Evolutionary conservation across 1,140 invertebrate genomes (phyloP), one percentile per base, ranked within the genome.

Genomic region (Schlechtendalia chinensis): DNA sequence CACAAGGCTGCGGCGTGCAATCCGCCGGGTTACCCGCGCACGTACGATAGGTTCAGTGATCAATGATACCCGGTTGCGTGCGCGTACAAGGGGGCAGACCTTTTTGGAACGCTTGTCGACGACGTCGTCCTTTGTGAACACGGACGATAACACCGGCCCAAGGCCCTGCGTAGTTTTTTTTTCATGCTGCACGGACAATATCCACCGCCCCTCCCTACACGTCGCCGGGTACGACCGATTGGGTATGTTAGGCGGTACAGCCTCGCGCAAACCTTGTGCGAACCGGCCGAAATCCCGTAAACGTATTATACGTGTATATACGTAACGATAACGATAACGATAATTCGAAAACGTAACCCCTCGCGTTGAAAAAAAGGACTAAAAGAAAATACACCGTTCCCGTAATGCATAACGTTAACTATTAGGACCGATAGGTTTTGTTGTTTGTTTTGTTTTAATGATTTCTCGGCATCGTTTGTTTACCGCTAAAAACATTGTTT

Each of bases 391-490:
- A 2, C 63, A 45, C 3, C 8, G 12, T 32, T 63, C 22, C 17
- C 17, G 17, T 67, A n/a, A 45, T 67, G 39, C 45, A n/a, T 29
- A 14, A 67, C 11, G 63, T 12, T n/a, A n/a, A n/a, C n/a, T n/a
- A n/a, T n/a, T n/a, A n/a, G n/a, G n/a, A n/a, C n/a, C n/a, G n/a
- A 16, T n/a, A 29, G n/a, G 5, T n/a, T 6, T 6, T 22, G 11
- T 22, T 67, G 1, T 65, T 39, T 39, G 2, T n/a, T 39, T n/a
- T 45, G 10, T 69, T 69, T n/a, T 22, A 45, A 69, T 12, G 11
- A n/a, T 47, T 69, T 47, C 5, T 47, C 47, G 65, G 65, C 65
- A 69, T 45, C n/a, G n/a, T 69, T 69, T 47, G 32, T 47, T 24
- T 47, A n/a, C 8, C n/a, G 14, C n/a, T 54, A 63, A 65, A 32